Base-by-base conservation (phyloP, 2,113 vertebrate species). In the Terrapene triunguis region DNA sequence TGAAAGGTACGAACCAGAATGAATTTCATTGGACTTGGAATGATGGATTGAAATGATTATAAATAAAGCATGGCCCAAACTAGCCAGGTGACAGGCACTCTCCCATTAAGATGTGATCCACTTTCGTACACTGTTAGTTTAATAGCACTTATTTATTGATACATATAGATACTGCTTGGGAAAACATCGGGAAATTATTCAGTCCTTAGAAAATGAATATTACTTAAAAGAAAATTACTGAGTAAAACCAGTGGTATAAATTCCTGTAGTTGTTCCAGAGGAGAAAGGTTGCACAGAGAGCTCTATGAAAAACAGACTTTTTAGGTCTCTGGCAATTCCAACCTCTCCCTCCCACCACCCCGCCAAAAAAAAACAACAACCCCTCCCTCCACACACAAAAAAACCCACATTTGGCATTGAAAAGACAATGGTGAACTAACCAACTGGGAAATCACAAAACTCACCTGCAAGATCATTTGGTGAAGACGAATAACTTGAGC, bases 381-480 rank as follows among this genome's bases (percentile, higher is more conserved):
- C 50, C 47, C 10, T 11, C 48, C 48, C 48, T 3, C 10, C 47
- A 5, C 42, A 44, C 42, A 44, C 42, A 44, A 10, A 54, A 54
- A 22, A 22, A 24, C 8, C 48, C 50, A 16, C 50, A 50, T 16
- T 50, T 50, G 50, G 13, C 50, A 2, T 50, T 50, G 48, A 50
- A 50, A 14, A 50, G 44, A 8, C 78, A 38, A 22, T 35, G 27
- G 59, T 17, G 32, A 13, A 65, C 29, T 8, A 8, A 62, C 59
- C 59, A 35, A 32, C 13, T 10, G n/a, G 19, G 19, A 19, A 72
- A 72, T 72, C 65, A 38, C 32, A 72, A 38, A 38, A 72, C 98
- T 97, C 69, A 98, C 98, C 96, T 24, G 87, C 72, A 51, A 69
- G 95, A 86, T 86, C 89, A 55, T 42, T 92, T 22, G n/a, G 94